Percentiles rank a stretch among this genome's conserved stretches.
Conservation (phyloP, 2,888 invertebrate species). For the Lithophane ornitopus region DNA sequence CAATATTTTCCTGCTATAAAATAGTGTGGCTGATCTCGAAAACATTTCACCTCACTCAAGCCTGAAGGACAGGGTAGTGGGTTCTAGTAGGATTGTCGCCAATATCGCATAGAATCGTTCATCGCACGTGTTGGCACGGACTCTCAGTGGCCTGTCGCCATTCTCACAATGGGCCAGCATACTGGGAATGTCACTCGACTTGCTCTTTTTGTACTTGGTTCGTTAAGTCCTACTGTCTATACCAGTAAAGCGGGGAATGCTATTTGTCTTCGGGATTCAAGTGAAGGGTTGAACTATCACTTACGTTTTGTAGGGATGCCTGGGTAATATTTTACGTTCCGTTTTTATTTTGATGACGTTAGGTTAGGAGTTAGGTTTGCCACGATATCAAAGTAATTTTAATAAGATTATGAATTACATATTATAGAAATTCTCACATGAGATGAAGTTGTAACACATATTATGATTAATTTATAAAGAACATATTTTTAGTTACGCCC, state of each 20-base stretch:
- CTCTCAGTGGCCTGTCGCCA: slow-evolving; percentile 19
- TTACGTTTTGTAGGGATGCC: background rate
- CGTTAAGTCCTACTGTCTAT: slow-evolving; percentile 24
- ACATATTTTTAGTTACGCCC: no score
- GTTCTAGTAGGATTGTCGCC: slow-evolving; percentile 25
- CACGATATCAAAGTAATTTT: background rate
- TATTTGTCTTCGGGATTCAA: slow-evolving; percentile 32
- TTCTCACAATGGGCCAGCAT: slow-evolving; percentile 40
- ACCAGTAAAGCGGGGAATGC: background rate
- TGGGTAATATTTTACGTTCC: background rate
- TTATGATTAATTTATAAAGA: no score
- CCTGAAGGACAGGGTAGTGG: background rate
- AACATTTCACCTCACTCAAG: slow-evolving; percentile 10
- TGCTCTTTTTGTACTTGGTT: slow-evolving; percentile 27
- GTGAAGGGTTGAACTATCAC: background rate
- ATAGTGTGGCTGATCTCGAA: slow-evolving; percentile 19
- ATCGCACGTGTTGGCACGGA: slow-evolving; percentile 51
- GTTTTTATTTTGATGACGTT: background rate
- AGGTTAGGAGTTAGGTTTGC: background rate
- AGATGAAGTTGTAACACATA: no score
- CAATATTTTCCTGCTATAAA: no score
- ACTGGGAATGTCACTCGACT: background rate
- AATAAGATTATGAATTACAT: background rate
- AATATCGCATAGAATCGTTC: slow-evolving; percentile 47
- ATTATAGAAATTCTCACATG: no score